Evolutionary conservation across 2,797 vertebrate species (phyloP).

Genomic region (Alca torda): DNA sequence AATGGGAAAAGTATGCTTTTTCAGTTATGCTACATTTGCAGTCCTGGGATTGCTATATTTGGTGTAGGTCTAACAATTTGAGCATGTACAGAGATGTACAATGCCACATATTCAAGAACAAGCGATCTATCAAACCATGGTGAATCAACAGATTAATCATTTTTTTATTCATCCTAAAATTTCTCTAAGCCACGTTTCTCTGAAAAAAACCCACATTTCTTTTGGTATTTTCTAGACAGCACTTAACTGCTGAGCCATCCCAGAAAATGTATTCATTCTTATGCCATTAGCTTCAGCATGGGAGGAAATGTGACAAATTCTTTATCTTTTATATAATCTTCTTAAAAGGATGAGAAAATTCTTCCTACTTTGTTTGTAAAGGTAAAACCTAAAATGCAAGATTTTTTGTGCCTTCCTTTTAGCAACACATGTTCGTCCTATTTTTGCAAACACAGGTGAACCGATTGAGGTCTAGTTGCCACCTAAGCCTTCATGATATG

Average conservation of each 20-base stretch:
- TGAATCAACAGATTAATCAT: slow-evolving; percentile 24
- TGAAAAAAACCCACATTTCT: not conserved
- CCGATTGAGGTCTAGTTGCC: not conserved
- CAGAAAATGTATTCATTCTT: slow-evolving; percentile 32
- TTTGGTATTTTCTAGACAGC: slow-evolving; percentile 35
- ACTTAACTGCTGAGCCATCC: slow-evolving; percentile 34
- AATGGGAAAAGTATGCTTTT: not conserved
- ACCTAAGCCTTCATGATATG: not conserved
- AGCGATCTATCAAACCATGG: slow-evolving; percentile 15
- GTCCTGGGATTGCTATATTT: not conserved
- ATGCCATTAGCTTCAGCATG: slow-evolving; percentile 14
- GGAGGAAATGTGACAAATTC: slow-evolving; percentile 5
- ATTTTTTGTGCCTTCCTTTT: not conserved
- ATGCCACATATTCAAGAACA: slow-evolving; percentile 15
- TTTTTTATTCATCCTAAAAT: slow-evolving; percentile 18
- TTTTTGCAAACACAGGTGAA: not conserved
- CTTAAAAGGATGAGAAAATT: not conserved
- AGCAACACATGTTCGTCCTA: not conserved
- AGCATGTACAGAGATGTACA: not conserved
- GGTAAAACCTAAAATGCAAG: not conserved
- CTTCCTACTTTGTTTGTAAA: not conserved
- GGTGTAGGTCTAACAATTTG: not conserved
- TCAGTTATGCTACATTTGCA: not conserved
- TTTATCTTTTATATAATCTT: slow-evolving; percentile 22
- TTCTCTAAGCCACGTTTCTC: slow-evolving; percentile 15